These are phyloP conservation scores for Diogma glabrata DNA, from an alignment of 2,888 invertebrate genomes.

Conservation along the genomic window DNA sequence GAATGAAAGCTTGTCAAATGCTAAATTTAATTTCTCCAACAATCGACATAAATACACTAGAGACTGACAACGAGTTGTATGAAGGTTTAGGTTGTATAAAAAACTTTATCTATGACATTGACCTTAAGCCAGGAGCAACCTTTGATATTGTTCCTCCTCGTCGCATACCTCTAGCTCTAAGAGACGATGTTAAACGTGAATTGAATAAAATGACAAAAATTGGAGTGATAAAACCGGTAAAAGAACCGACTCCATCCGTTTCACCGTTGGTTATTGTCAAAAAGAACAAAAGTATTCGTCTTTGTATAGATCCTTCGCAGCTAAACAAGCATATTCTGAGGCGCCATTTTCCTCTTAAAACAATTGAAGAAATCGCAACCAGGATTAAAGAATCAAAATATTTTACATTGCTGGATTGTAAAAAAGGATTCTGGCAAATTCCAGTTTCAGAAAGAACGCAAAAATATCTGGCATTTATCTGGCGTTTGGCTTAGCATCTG, in stretches of 20 bases:
- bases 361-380: neutral
- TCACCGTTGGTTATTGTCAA: neutral
- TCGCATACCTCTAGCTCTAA: neutral
- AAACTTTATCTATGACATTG: neutral
- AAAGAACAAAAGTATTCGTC: neutral
- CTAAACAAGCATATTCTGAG: neutral
- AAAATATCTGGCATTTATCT: conserved; percentile 6
- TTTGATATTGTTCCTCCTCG: neutral
- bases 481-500: conserved; percentile 8
- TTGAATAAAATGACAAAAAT: too few relatives aligned
- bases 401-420: neutral
- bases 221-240: too few relatives aligned
- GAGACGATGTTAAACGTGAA: neutral
- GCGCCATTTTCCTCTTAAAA: too few relatives aligned
- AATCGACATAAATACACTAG: too few relatives aligned
- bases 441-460: neutral
- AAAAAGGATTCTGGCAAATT: conserved; percentile 8
- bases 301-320: neutral
- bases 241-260: neutral
- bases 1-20: too few relatives aligned
- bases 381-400: neutral
- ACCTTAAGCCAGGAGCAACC: neutral
- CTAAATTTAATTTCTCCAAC: too few relatives aligned
- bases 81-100: neutral
- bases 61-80: neutral